phyloP scores from a whole-genome alignment of 2,113 vertebrate genomes.

The Actinemys pallida region DNA sequence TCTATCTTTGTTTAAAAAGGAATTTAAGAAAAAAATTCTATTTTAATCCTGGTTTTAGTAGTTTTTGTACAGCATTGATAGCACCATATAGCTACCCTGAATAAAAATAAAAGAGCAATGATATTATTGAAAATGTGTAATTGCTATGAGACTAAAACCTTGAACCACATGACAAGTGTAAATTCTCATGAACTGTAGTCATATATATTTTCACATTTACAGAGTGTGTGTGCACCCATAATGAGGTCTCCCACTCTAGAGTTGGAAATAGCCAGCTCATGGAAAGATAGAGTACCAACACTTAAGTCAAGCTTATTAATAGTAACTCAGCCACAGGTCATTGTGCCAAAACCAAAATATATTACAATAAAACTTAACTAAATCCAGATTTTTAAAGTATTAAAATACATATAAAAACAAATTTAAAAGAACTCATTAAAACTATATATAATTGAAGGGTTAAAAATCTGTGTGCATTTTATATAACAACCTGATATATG shows the following conservation, averaged over 20 bases:
- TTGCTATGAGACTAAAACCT: neutral
- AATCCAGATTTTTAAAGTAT: neutral
- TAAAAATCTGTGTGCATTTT: too few relatives aligned
- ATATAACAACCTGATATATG: too few relatives aligned
- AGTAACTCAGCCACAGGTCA: neutral
- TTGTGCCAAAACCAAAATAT: neutral
- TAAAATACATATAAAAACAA: neutral
- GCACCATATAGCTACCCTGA: neutral
- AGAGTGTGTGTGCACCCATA: neutral
- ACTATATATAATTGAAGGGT: neutral
- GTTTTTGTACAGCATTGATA: neutral
- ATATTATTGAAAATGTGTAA: neutral
- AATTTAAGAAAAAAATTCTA: neutral
- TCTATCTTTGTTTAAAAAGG: neutral
- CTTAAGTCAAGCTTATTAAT: neutral
- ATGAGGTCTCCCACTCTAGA: neutral
- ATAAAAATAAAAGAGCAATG: neutral
- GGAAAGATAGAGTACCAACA: too few relatives aligned
- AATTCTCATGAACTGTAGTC: neutral
- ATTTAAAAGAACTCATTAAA: neutral
- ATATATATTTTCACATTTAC: neutral
- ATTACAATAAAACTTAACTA: neutral
- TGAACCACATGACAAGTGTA: neutral
- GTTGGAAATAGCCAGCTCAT: neutral
- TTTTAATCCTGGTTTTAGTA: neutral